A percentile compares a stretch with the other conserved stretches of the same genome.
These are phyloP conservation scores for Eurystomus gularis DNA, from an alignment of 2,113 vertebrate species.

Conservation along the genomic window DNA sequence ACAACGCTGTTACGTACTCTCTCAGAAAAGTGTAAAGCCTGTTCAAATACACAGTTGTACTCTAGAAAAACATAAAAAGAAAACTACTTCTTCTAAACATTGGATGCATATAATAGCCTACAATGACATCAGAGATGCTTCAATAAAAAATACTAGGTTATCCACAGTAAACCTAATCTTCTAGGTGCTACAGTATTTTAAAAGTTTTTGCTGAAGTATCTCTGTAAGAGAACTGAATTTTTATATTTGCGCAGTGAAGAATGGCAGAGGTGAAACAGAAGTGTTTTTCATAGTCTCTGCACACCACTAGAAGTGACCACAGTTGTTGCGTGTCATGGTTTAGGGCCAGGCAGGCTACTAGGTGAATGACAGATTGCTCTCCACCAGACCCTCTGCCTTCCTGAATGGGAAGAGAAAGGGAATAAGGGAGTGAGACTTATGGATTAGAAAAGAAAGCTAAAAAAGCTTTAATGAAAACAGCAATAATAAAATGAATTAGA, in stretches of 20 bases:
- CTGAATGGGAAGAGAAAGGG: too few species aligned
- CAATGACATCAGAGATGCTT: neutral
- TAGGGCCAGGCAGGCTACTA: too few species aligned
- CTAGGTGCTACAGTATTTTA: neutral
- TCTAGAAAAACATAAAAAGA: neutral
- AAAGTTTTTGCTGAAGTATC: neutral
- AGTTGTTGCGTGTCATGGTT: too few species aligned
- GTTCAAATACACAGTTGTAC: rapidly evolving
- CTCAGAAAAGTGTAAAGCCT: neutral
- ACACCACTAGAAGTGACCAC: neutral
- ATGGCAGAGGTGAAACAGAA: neutral
- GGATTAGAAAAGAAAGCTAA: too few species aligned
- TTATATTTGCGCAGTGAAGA: neutral
- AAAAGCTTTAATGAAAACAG: too few species aligned
- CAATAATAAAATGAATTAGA: too few species aligned
- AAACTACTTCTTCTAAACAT: neutral
- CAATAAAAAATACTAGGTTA: neutral
- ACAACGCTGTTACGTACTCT: rapidly evolving
- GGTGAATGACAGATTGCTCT: too few species aligned
- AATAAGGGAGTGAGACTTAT: too few species aligned
- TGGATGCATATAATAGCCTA: neutral
- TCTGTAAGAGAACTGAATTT: neutral
- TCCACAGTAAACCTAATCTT: neutral
- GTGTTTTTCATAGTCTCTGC: neutral
- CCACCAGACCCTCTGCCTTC: too few species aligned